These are phyloP conservation scores for Phalangium opilio DNA, from an alignment of 2,888 invertebrate genomes.

Conservation along the genomic window DNA sequence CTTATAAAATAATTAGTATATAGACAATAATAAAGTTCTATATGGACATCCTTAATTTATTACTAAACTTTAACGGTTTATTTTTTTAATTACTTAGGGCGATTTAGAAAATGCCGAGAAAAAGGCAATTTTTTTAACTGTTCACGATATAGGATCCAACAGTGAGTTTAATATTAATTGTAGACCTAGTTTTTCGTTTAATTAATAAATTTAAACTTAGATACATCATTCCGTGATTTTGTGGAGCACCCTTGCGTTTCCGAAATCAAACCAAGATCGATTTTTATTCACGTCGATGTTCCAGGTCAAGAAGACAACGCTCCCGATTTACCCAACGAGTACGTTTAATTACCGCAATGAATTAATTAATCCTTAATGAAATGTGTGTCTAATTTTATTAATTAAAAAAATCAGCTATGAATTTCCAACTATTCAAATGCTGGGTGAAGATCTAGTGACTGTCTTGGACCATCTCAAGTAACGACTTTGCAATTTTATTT, in stretches of 20 bases:
- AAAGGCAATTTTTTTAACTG: constrained; percentile 66
- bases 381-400: constrained; percentile 17
- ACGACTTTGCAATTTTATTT: constrained; percentile 17
- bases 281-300: constrained; percentile 72
- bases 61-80: neutral
- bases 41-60: too few relatives aligned
- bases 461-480: constrained; percentile 62
- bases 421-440: constrained; percentile 62
- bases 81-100: constrained; percentile 43
- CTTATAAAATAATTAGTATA: too few relatives aligned
- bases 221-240: constrained; percentile 64
- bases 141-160: constrained; percentile 63
- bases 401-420: constrained; percentile 57
- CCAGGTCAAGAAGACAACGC: constrained; percentile 75
- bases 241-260: constrained; percentile 65
- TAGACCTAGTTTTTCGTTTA: too few relatives aligned
- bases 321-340: constrained; percentile 55
- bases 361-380: too few relatives aligned
- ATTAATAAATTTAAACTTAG: constrained; percentile 33
- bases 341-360: constrained; percentile 33
- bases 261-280: constrained; percentile 65
- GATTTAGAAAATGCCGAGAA: constrained; percentile 63
- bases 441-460: constrained; percentile 65
- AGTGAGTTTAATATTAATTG: constrained; percentile 29
- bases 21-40: too few relatives aligned